Percentiles rank a stretch among this genome's conserved stretches.
phyloP scores from a whole-genome alignment of 2,888 invertebrate genomes.

The Polydrusus pterygomalis region DNA sequence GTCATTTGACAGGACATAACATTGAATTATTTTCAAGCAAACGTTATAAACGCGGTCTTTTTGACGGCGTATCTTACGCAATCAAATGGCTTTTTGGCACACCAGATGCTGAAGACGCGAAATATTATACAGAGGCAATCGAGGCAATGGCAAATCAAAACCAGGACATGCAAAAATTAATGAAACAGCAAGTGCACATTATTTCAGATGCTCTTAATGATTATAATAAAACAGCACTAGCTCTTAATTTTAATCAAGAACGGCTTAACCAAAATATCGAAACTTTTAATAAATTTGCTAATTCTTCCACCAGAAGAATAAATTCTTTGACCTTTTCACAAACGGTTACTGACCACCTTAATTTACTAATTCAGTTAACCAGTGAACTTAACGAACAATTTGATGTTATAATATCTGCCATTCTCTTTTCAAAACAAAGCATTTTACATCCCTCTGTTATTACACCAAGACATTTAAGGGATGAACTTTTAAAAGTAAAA shows the following conservation, averaged over 20 bases:
- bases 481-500: constrained; percentile 42
- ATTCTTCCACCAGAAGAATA: no score
- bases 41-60: constrained; percentile 32
- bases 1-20: not conserved
- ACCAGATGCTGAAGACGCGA: constrained; percentile 47
- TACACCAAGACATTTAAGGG: constrained; percentile 43
- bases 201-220: constrained; percentile 55
- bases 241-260: no score
- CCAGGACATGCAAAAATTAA: constrained; percentile 44
- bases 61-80: constrained; percentile 48
- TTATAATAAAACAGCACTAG: no score
- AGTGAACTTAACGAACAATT: constrained; percentile 52
- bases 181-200: constrained; percentile 58
- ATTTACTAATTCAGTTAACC: constrained; percentile 50
- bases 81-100: constrained; percentile 48
- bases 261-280: no score
- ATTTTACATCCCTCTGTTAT: constrained; percentile 55
- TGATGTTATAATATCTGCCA: constrained; percentile 50
- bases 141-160: constrained; percentile 25
- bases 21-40: not conserved
- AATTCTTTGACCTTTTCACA: constrained; percentile 25
- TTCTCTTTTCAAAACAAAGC: constrained; percentile 56
- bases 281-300: no score
- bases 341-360: constrained; percentile 53
- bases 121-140: constrained; percentile 37